Base-by-base conservation (phyloP, 2,797 vertebrate species). In the Bucorvus abyssinicus region DNA sequence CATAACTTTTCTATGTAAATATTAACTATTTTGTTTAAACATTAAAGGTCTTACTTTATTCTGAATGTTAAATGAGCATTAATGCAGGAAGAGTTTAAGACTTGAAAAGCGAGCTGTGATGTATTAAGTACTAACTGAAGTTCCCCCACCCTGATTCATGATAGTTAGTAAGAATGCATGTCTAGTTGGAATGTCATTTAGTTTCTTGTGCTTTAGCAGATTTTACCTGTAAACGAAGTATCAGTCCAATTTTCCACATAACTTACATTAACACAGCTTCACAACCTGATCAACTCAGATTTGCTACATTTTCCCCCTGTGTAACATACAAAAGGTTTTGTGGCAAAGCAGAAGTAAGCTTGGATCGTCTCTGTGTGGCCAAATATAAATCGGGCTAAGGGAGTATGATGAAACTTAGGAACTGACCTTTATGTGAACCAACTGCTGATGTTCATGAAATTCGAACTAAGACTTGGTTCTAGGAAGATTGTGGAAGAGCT, bases 21-120 rank as follows among this genome's bases (percentile, higher is more conserved):
- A 96, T 94, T 97, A 97, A 96, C 95, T 56, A 67, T 94, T 97
- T 97, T 97, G 88, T 94, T 97, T 95, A 97, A 97, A 93, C 87
- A 94, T 95, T 87, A 87, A 97, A 97, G 89, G 86, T 94, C 87
- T 95, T 94, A 55, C 56, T 96, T 97, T 96, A 95, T 97, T 97
- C 92, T 96, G 89, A 95, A 96, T 94, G 85, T 93, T 97, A 95
- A 95, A 50, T 56, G 71, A 85, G 11, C 49, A 56, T 60, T 82
- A 64, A 65, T 95, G 68, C 36, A n/a, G 91, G 83, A 96, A 95
- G 76, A 89, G 77, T 83, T 83, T 94, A 94, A 94, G 96, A 93
- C 90, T 95, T 95, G 82, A 96, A 95, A 96, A 94, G 91, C 95
- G 85, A 90, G 50, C 69, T 75, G 30, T 94, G 93, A 88, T 94